These are phyloP conservation scores for Tachina lurida DNA, from an alignment of 2,888 invertebrate species.

Conservation along the genomic window DNA sequence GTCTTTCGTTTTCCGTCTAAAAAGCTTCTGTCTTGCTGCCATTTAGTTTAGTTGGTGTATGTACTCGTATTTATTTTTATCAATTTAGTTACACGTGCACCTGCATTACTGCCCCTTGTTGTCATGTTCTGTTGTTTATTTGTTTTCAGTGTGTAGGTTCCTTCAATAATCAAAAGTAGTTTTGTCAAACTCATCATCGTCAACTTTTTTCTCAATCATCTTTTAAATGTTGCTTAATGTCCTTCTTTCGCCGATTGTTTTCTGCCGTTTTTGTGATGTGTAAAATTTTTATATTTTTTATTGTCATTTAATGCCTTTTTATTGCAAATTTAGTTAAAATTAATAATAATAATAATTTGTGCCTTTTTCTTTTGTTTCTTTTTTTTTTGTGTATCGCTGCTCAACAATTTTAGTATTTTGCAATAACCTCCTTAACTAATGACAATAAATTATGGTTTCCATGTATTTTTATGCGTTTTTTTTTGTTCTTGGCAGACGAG, in stretches of 20 bases:
- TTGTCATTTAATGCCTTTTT: conserved; percentile 70
- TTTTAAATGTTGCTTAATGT: not conserved
- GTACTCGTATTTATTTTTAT: conserved; percentile 47
- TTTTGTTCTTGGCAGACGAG: conserved; percentile 41
- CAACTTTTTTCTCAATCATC: not conserved
- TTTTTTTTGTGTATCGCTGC: conserved; percentile 25
- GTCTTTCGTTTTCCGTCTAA: conserved; percentile 14
- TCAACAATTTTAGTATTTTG: conserved; percentile 28
- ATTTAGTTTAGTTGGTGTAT: not conserved
- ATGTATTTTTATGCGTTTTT: conserved; percentile 38
- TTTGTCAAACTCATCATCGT: conserved; percentile 36
- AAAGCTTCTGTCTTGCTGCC: conserved; percentile 15
- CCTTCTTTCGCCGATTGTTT: conserved; percentile 22
- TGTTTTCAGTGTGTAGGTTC: conserved; percentile 61
- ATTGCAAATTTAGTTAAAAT: conserved; percentile 71
- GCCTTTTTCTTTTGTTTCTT: conserved; percentile 5
- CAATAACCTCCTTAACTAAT: conserved; percentile 60
- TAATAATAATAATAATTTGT: conserved; percentile 59
- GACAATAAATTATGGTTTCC: conserved; percentile 70
- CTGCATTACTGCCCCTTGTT: conserved; percentile 55
- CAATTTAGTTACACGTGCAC: conserved; percentile 69
- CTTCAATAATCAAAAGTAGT: conserved; percentile 47
- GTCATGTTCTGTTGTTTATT: conserved; percentile 4
- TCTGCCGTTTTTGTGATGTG: conserved; percentile 50
- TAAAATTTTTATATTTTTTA: conserved; percentile 65